A percentile compares a stretch with the other conserved stretches of the same genome.
These are phyloP conservation scores for Lithophane leautieri DNA, from an alignment of 2,888 invertebrate species.

Conservation along the genomic window DNA sequence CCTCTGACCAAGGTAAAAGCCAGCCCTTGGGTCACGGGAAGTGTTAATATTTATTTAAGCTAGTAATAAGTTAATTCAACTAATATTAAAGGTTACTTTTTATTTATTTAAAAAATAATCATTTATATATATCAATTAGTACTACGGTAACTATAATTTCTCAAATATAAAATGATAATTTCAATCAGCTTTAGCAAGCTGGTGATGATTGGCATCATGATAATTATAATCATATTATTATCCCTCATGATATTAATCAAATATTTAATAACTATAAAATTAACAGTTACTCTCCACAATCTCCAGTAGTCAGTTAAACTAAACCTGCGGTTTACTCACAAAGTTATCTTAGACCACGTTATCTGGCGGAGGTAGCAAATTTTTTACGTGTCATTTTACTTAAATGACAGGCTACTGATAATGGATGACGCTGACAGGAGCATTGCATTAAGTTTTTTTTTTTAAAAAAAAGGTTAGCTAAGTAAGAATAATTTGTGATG, in stretches of 20 bases:
- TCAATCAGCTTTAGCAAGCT: background rate
- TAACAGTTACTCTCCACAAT: constrained; percentile 9
- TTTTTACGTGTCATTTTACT: constrained; percentile 71
- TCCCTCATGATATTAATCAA: constrained; percentile 15
- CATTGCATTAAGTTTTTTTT: constrained; percentile 87
- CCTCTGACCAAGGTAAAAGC: too few species aligned
- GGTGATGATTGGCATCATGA: too few species aligned
- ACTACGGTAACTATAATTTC: background rate
- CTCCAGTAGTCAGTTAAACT: constrained; percentile 24
- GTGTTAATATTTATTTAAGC: too few species aligned
- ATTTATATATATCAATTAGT: too few species aligned
- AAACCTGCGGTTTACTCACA: constrained; percentile 48
- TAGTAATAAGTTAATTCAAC: too few species aligned
- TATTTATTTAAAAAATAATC: too few species aligned
- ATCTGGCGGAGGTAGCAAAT: constrained; percentile 72
- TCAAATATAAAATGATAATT: background rate
- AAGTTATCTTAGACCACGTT: constrained; percentile 57
- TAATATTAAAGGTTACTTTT: too few species aligned
- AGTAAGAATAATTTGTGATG: constrained; percentile 2
- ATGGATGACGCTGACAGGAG: constrained; percentile 84
- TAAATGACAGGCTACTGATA: constrained; percentile 77
- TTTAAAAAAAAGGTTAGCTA: constrained; percentile 39
- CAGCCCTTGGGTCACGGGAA: too few species aligned
- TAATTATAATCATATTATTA: background rate
- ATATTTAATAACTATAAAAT: constrained; percentile 11